phyloP scores from a whole-genome alignment of 2,113 vertebrate genomes.

The Pluvialis apricaria region DNA sequence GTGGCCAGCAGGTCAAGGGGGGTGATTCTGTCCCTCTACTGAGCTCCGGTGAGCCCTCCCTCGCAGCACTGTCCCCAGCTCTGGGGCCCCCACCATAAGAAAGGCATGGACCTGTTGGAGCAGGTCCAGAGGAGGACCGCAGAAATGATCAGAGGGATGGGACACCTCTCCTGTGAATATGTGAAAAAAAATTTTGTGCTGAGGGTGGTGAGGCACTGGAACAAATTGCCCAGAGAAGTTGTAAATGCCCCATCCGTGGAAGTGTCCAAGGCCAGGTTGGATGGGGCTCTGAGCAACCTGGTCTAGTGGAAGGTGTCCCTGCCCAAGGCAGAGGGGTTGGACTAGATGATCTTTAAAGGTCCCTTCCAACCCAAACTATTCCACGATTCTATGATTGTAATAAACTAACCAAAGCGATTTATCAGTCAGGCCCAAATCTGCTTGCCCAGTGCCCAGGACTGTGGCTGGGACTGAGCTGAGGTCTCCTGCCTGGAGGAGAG shows the following conservation, averaged over 20 bases:
- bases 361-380: background rate
- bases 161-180: background rate
- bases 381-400: background rate
- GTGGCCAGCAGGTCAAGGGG: fast-evolving
- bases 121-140: background rate
- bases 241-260: background rate
- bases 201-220: background rate
- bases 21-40: background rate
- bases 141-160: background rate
- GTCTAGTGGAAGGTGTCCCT: background rate
- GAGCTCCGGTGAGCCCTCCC: background rate
- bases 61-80: fast-evolving
- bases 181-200: background rate
- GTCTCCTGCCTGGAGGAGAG: background rate
- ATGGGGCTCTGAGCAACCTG: background rate
- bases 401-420: background rate
- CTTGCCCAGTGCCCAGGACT: background rate
- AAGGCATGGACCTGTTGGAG: background rate
- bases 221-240: background rate
- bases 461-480: background rate
- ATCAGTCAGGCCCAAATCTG: background rate
- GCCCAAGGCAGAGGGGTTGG: background rate
- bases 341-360: background rate
- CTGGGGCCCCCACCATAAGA: background rate
- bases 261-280: background rate